A percentile compares a stretch with the other conserved stretches of the same genome.
phyloP scores from a whole-genome alignment of 2,113 vertebrate genomes.

The Rhadina sibilatrix region DNA sequence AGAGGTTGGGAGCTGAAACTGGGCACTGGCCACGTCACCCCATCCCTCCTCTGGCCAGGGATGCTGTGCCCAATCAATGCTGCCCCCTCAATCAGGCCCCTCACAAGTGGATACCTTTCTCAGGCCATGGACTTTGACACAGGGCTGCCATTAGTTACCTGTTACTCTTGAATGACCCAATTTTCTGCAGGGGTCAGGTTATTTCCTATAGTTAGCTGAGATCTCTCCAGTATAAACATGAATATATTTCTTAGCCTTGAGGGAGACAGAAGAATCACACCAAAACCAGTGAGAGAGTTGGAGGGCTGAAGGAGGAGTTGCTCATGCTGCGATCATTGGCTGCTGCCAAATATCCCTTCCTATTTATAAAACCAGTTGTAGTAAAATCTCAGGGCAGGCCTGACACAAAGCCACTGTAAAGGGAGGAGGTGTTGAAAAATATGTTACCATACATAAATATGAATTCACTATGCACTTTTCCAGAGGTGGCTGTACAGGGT shows the following conservation, averaged over 20 bases:
- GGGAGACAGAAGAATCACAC: not conserved
- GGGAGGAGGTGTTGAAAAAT: not conserved
- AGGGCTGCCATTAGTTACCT: not conserved
- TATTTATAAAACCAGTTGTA: not conserved
- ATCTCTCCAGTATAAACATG: not conserved
- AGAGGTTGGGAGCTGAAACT: not conserved
- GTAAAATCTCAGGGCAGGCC: not conserved
- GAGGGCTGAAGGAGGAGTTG: not conserved
- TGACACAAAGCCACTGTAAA: not conserved
- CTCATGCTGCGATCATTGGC: not conserved
- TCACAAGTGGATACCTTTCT: not conserved
- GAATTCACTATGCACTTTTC: not conserved
- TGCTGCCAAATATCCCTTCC: not conserved
- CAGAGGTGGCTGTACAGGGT: not conserved
- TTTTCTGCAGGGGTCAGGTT: not conserved
- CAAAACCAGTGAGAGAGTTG: not conserved
- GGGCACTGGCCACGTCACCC: not conserved
- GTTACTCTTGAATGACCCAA: not conserved
- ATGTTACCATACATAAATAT: not conserved
- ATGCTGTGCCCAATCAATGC: accelerated
- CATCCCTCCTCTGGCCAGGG: not conserved
- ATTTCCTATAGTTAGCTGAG: not conserved
- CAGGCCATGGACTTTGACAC: not conserved
- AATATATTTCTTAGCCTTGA: not conserved
- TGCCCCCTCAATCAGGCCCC: not conserved